These are phyloP conservation scores for Parnassius mnemosyne DNA, from an alignment of 2,888 invertebrate species.

Conservation along the genomic window DNA sequence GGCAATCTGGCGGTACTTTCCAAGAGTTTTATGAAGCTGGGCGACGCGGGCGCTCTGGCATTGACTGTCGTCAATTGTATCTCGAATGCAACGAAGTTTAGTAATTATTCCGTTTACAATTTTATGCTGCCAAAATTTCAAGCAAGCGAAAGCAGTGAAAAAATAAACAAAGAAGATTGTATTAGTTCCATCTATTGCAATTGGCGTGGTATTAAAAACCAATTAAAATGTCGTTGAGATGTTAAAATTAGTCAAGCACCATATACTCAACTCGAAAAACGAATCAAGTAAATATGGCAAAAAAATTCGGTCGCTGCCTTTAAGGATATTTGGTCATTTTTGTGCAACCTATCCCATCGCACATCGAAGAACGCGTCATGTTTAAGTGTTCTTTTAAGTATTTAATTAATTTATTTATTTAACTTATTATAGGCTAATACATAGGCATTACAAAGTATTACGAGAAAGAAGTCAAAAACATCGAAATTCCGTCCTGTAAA, in stretches of 20 bases:
- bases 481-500: constrained; percentile 37
- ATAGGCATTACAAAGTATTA: constrained; percentile 53
- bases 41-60: constrained; percentile 90
- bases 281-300: constrained; percentile 6
- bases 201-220: not conserved
- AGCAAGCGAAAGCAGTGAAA: constrained; percentile 9
- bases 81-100: constrained; percentile 94
- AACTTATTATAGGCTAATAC: constrained; percentile 74
- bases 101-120: constrained; percentile 35
- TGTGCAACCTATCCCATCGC: constrained; percentile 48
- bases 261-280: constrained; percentile 4
- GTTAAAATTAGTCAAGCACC: constrained; percentile 4
- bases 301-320: not conserved
- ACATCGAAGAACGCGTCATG: constrained; percentile 49
- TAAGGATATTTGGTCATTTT: constrained; percentile 2
- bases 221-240: constrained; percentile 1
- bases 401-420: constrained; percentile 76
- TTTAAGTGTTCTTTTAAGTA: constrained; percentile 65
- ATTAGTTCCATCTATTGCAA: constrained; percentile 3
- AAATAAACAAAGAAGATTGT: constrained; percentile 4
- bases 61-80: constrained; percentile 92
- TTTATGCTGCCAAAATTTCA: constrained; percentile 30
- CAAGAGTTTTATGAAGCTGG: constrained; percentile 92
- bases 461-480: constrained; percentile 29
- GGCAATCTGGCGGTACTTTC: constrained; percentile 86